Percentiles rank a stretch among this genome's conserved stretches.
Evolutionary conservation across 2,888 invertebrate genomes (phyloP).

Genomic region (Hesperia comma): DNA sequence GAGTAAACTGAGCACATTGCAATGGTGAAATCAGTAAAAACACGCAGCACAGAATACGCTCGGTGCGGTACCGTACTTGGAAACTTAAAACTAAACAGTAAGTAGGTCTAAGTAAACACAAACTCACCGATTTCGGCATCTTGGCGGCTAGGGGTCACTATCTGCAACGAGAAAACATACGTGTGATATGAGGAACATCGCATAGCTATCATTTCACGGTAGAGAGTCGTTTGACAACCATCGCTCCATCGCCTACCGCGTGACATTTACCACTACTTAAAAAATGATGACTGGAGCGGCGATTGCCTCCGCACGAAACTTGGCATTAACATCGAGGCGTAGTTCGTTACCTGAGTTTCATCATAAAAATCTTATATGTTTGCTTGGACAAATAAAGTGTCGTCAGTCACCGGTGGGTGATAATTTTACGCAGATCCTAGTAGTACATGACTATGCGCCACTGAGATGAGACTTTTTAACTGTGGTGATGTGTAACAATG

Average conservation of each 20-base stretch:
- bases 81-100: constrained; percentile 28
- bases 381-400: constrained; percentile 60
- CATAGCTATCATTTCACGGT: constrained; percentile 52
- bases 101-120: constrained; percentile 35
- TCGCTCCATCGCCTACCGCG: constrained; percentile 48
- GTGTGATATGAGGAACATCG: constrained; percentile 57
- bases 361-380: constrained; percentile 55
- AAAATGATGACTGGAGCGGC: constrained; percentile 56
- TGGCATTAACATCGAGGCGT: constrained; percentile 44
- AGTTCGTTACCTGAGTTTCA: constrained; percentile 52
- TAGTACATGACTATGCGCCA: constrained; percentile 51
- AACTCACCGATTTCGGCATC: constrained; percentile 87
- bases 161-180: constrained; percentile 71
- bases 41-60: constrained; percentile 52
- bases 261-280: constrained; percentile 53
- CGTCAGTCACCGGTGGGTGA: constrained; percentile 67
- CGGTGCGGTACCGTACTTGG: constrained; percentile 28
- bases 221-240: constrained; percentile 55
- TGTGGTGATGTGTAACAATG: constrained; percentile 22
- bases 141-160: constrained; percentile 80
- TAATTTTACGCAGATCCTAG: constrained; percentile 49
- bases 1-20: constrained; percentile 67
- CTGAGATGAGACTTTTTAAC: constrained; percentile 44
- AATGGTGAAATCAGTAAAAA: constrained; percentile 73
- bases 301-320: constrained; percentile 43